These are phyloP conservation scores for Fundulus diaphanus DNA, from an alignment of 2,797 vertebrate genomes.

Conservation along the genomic window DNA sequence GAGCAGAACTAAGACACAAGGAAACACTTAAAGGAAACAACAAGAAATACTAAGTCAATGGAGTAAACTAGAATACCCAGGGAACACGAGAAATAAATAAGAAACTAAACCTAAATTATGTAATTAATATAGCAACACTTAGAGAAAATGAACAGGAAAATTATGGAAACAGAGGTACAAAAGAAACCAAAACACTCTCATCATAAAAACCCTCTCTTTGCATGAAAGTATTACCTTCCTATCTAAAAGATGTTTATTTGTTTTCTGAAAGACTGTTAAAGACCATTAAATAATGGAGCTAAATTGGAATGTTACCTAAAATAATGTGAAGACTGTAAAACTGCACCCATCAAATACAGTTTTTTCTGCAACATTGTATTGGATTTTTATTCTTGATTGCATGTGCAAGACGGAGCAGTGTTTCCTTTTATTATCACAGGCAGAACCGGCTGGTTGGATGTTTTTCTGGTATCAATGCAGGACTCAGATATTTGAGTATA, in stretches of 20 bases:
- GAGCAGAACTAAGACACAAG: too few relatives aligned
- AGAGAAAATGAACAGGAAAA: too few relatives aligned
- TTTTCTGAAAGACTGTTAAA: background rate
- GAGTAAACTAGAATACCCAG: too few relatives aligned
- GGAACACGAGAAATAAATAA: too few relatives aligned
- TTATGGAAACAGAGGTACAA: too few relatives aligned
- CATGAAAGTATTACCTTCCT: background rate
- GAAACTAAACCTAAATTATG: too few relatives aligned
- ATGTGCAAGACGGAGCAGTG: conserved; percentile 25
- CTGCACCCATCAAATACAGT: background rate
- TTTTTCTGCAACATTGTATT: conserved; percentile 2
- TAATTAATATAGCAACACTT: too few relatives aligned
- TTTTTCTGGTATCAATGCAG: conserved; percentile 40
- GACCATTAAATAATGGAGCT: background rate
- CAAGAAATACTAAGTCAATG: too few relatives aligned
- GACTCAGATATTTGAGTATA: conserved; percentile 64
- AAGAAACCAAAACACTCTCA: too few relatives aligned
- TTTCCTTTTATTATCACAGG: conserved; percentile 16
- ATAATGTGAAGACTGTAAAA: background rate
- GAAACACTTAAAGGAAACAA: too few relatives aligned
- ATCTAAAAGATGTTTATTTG: background rate
- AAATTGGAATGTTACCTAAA: background rate
- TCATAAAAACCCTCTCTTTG: background rate
- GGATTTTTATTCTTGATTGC: conserved; percentile 5
- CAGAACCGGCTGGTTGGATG: conserved; percentile 27